phyloP scores from a whole-genome alignment of 2,113 vertebrate genomes.

The Grantiella picta region DNA sequence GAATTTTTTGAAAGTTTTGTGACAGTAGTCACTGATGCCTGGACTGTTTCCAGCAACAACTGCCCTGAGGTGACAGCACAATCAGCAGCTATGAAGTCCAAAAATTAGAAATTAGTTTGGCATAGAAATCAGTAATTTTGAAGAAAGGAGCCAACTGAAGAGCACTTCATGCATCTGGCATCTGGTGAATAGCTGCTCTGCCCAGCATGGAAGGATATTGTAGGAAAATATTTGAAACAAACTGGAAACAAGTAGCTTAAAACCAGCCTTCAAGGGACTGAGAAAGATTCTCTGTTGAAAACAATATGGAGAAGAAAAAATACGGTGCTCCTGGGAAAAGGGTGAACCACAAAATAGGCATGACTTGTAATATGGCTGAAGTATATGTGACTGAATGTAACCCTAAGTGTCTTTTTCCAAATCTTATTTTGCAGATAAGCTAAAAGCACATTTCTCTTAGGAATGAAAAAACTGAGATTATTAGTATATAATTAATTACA shows the following conservation, averaged over 20 bases:
- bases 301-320: neutral
- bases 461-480: neutral
- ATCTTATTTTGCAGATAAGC: neutral
- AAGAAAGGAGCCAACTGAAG: neutral
- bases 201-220: neutral
- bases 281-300: slow-evolving; percentile 29
- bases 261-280: slow-evolving; percentile 6
- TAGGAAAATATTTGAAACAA: slow-evolving; percentile 31
- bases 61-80: neutral
- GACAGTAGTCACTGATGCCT: neutral
- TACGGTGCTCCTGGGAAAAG: neutral
- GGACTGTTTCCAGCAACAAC: neutral
- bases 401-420: neutral
- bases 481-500: neutral
- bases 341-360: neutral
- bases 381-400: neutral
- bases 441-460: neutral
- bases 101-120: slow-evolving; percentile 2
- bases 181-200: neutral
- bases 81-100: neutral
- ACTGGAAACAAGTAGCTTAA: slow-evolving; percentile 21
- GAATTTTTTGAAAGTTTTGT: neutral
- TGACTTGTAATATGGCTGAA: neutral
- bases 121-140: neutral
- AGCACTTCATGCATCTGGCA: neutral